Base-by-base conservation (phyloP, 2,888 invertebrate genomes). In the Lasioglossum villosulum region DNA sequence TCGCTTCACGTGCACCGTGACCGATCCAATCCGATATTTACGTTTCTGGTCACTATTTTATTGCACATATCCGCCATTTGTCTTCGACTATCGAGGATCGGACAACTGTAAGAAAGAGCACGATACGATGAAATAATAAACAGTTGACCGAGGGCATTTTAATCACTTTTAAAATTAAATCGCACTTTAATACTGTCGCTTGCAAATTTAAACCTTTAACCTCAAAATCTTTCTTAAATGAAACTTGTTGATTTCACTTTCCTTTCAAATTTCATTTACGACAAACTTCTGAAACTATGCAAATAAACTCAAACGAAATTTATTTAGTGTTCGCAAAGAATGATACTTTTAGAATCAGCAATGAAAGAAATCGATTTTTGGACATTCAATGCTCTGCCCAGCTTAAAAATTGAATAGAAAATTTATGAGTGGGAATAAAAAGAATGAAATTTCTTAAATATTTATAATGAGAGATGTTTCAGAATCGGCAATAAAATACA, bases 1-100 rank as follows among this genome's bases (percentile, higher is more conserved):
- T 27, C 19, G 23, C 42, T 30, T 16, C 23, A 48, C 45, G 23
- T n/a, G 72, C 8, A 30, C 19, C 23, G 34, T 23, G 30, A 34
- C 34, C 34, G 48, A 34, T 52, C 23, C 73, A 73, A 73, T 52
- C 52, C 68, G 52, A 77, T 68, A 68, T 70, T 52, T 77, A 59
- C n/a, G 48, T 34, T 73, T 14, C 72, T 1, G 30, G 48, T 48
- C 72, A 73, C 34, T 34, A 34, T 48, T 42, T 34, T 23, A 48
- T 73, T 48, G 30, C 72, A 23, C 72, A 30, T 1, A 73, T 48
- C 30, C 48, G 48, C 30, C 48, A 48, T 48, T 34, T 73, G 34
- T 48, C 48, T 73, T 73, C 72, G 48, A 48, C 10, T 34, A 23
- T 48, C 48, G 63, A 45, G 45, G 30, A 75, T 27, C 48, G 34